A percentile compares a stretch with the other conserved stretches of the same genome.
Conservation (phyloP, 1,140 invertebrate genomes). For the Cepaea nemoralis region DNA sequence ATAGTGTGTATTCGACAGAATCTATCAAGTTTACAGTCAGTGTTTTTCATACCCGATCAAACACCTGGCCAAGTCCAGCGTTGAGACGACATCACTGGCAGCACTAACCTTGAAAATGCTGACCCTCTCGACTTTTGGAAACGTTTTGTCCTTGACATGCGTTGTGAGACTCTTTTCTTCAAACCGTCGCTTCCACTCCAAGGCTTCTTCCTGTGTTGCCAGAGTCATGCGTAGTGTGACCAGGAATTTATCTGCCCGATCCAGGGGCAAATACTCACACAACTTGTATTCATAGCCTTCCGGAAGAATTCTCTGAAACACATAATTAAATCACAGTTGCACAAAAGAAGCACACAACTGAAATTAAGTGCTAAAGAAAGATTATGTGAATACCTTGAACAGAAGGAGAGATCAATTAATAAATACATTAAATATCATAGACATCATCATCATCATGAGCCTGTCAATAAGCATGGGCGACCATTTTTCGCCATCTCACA, state of each 20-base stretch:
- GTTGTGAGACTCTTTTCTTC: constrained; percentile 32
- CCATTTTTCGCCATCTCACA: too few relatives aligned
- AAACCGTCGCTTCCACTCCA: constrained; percentile 25
- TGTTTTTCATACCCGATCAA: too few relatives aligned
- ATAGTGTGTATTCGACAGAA: too few relatives aligned
- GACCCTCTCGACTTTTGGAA: constrained; percentile 28
- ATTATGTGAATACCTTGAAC: too few relatives aligned
- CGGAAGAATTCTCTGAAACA: constrained; percentile 29
- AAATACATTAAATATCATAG: too few relatives aligned
- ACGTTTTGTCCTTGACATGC: constrained; percentile 19
- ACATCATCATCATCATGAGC: too few relatives aligned
- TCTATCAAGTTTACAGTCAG: too few relatives aligned
- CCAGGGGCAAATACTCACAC: constrained; percentile 28
- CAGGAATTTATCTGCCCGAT: constrained; percentile 27
- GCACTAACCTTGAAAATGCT: constrained; percentile 25
- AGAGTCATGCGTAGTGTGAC: constrained; percentile 30
- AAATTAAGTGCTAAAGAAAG: too few relatives aligned
- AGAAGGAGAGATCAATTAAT: too few relatives aligned
- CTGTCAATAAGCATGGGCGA: too few relatives aligned
- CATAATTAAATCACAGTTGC: too few relatives aligned
- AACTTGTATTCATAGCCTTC: constrained; percentile 35
- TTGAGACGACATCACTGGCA: not conserved
- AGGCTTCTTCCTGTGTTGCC: constrained; percentile 6
- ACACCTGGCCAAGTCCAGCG: not conserved
- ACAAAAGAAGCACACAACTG: too few relatives aligned